Base-by-base conservation (phyloP, 2,113 vertebrate species). In the Murina feae region DNA sequence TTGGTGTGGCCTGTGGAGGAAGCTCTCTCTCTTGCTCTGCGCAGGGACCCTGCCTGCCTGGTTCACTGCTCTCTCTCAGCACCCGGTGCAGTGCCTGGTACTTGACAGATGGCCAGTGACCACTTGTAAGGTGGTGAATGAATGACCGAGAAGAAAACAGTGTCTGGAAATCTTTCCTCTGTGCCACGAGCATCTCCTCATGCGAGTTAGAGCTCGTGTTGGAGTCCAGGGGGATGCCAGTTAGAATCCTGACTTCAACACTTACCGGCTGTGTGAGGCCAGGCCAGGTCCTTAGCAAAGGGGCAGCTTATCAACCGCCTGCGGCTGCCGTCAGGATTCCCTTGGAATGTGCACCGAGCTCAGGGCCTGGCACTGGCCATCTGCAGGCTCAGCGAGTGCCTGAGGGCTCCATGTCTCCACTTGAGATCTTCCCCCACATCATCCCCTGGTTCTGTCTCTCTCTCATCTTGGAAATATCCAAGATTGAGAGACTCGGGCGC, bases 101-200 rank as follows among this genome's bases (percentile, higher is more conserved):
- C 28, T 66, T 81, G 37, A 35, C 20, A 74, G 49, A 53, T 87
- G 42, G 35, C 35, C 35, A 76, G 32, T 84, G n/a, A 74, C 17
- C 13, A 13, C 11, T 74, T 60, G 28, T 53, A 21, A 49, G 42
- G 25, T 75, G 23, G 74, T 51, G 14, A 93, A 63, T 71, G 72
- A 84, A 94, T 30, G 30, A 51, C 13, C 68, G 74, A 91, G 69
- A 47, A 78, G 55, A 51, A 66, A 51, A 42, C 9, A 65, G 69
- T 14, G 66, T 72, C 39, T 4, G 10, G 30, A 39, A 95, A 47
- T 60, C 53, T 82, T 4, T 25, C 14, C 42, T 84, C n/a, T 30
- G 35, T 80, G 58, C 9, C 35, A 9, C 0, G 4, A 9, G 35
- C 14, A 74, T 11, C 42, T 66, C 12, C n/a, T 93, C 25, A 44